Percentiles rank a stretch among this genome's conserved stretches.
Evolutionary conservation across 2,888 invertebrate genomes (phyloP).

Genomic region (Sepiola atlantica): DNA sequence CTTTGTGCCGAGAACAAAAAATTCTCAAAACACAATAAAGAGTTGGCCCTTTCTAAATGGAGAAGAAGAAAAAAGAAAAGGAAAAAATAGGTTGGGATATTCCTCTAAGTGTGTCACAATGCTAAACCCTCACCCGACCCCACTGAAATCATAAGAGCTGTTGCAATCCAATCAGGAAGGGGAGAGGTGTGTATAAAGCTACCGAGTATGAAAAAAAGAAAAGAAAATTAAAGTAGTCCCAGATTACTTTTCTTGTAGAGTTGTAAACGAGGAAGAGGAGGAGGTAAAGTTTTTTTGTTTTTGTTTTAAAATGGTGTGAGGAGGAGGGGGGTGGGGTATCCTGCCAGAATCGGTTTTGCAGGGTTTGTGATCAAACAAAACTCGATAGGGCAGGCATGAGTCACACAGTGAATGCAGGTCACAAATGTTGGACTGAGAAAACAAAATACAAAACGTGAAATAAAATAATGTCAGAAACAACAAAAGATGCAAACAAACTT

Average conservation of each 20-base stretch:
- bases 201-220: neutral
- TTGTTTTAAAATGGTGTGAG: too few relatives aligned
- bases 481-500: too few relatives aligned
- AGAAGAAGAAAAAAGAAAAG: neutral
- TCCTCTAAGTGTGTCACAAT: slow-evolving; percentile 4
- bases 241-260: neutral
- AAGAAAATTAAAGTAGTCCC: neutral
- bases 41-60: neutral
- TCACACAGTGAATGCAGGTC: neutral
- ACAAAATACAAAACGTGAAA: neutral
- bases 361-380: neutral
- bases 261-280: neutral
- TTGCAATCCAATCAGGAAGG: neutral
- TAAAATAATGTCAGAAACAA: neutral
- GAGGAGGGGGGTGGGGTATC: neutral
- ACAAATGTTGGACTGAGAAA: neutral
- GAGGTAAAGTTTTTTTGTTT: neutral
- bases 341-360: neutral
- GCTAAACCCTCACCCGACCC: neutral
- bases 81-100: neutral
- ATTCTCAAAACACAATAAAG: neutral
- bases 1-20: neutral
- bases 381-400: neutral
- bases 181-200: neutral
- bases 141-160: neutral